A percentile compares a stretch with the other conserved stretches of the same genome.
These are phyloP conservation scores for Cheilosia variabilis DNA, from an alignment of 2,888 invertebrate genomes.

Conservation along the genomic window DNA sequence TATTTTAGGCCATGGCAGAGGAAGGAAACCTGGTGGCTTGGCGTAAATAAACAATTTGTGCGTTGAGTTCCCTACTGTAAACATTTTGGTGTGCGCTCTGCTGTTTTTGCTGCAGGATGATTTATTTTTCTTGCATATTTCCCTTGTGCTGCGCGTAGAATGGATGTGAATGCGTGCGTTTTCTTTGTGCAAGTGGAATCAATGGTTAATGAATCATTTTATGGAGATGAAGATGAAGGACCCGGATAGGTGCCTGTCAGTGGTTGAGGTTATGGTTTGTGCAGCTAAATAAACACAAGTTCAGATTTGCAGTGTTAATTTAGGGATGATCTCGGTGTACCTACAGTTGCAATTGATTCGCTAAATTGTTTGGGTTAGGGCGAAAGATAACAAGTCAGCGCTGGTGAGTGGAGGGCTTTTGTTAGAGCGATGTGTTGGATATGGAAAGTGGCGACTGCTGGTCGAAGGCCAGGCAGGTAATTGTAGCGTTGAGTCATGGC, in stretches of 20 bases:
- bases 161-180: constrained; percentile 4
- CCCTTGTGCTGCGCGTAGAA: neutral
- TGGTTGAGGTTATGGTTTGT: constrained; percentile 67
- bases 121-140: constrained; percentile 74
- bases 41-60: constrained; percentile 67
- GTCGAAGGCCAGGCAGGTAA: neutral
- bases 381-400: constrained; percentile 61
- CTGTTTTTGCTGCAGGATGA: constrained; percentile 43
- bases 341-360: constrained; percentile 4
- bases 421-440: neutral
- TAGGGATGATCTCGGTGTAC: constrained; percentile 8
- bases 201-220: constrained; percentile 69
- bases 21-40: constrained; percentile 57
- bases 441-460: neutral
- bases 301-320: constrained; percentile 15
- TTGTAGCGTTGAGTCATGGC: too few relatives aligned
- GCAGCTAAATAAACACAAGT: constrained; percentile 60
- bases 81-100: constrained; percentile 26
- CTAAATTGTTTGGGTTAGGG: constrained; percentile 59
- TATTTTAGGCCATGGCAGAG: constrained; percentile 63
- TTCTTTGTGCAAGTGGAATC: constrained; percentile 46
- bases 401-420: constrained; percentile 9
- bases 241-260: constrained; percentile 48
- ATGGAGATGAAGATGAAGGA: constrained; percentile 47
- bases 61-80: constrained; percentile 56